Evolutionary conservation across 1,140 invertebrate genomes (phyloP), one percentile per base, ranked within the genome.

Genomic region (Uloborus diversus): DNA sequence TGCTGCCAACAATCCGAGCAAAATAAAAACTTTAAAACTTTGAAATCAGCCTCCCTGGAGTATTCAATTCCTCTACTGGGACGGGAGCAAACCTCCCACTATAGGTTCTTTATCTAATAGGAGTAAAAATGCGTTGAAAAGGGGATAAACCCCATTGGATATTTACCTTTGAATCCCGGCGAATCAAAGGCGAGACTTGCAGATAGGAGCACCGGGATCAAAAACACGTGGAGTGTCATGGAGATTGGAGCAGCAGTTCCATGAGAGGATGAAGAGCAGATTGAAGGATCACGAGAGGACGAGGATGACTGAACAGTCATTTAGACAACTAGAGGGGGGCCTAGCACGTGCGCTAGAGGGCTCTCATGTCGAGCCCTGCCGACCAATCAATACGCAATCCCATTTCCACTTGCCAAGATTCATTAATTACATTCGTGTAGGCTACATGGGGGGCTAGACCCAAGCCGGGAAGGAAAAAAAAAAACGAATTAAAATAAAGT

Each of bases 341-440:
- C 25, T 47, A 25, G 57, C 59, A 51, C 71, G 71, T 37, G 71
- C 71, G 57, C 57, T 53, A 75, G 71, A 75, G 71, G 71, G 57
- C 71, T 33, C 71, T 75, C 71, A 53, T 51, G 71, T 75, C 71
- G 71, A 9, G 28, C 20, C 33, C 17, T 75, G n/a, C 25, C 42
- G 42, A 51, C 71, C 71, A 75, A 75, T 75, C 71, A 75, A 62
- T 75, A 75, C 33, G 37, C 71, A 64, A 62, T 75, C 61, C 59
- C 37, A 62, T 75, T n/a, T 75, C 61, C 42, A 33, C 42, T 64
- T 75, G 71, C 71, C 57, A 64, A 75, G 7, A n/a, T 35, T 53
- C 71, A 75, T 75, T 75, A 75, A 75, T 75, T 75, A 64, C 71
- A 75, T 64, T 75, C 71, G 64, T 35, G n/a, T n/a, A n/a, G n/a